Base-by-base conservation (phyloP, 2,888 invertebrate genomes). In the Myathropa florea region DNA sequence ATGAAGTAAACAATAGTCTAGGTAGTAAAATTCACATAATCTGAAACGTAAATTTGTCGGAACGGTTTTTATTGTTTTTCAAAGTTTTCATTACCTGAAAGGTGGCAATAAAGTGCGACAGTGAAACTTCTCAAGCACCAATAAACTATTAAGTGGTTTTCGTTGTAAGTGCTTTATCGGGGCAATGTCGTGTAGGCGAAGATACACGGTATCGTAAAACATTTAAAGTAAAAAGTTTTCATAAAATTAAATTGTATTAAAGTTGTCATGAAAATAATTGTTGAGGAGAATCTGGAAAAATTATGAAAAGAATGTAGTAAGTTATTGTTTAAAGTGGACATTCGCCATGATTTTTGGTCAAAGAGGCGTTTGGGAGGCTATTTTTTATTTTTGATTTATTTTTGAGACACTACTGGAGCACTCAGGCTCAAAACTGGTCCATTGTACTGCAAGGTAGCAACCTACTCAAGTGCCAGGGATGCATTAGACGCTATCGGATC, bases 51-150 rank as follows among this genome's bases (percentile, higher is more conserved):
- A 71, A 70, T 71, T 71, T 59, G 2, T 53, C n/a, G 9, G 33
- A 21, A 65, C 26, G 6, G 6, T 30, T 64, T 79, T 72, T 79
- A 79, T 46, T 46, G 59, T 2, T 33, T 57, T 64, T 39, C 3
- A 59, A 64, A 71, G 28, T 70, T 70, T 78, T 70, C 70, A 70
- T 70, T 70, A 78, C 70, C 70, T 70, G 39, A 33, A 12, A 78
- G 55, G 78, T 78, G 55, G 36, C 63, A 78, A 30, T 70, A 63
- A 79, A 46, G 21, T 30, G 14, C 9, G 36, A 23, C 64, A 46
- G 46, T 70, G 28, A 63, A 63, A 63, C 14, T 24, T 28, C 6
- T 23, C 28, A 53, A 53, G 28, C 65, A 65, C 28, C 46, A 28
- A 18, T 60, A 28, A 28, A 28, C 24, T 10, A 28, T 26, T 60